Evolutionary conservation across 2,797 vertebrate genomes (phyloP), one percentile per base, ranked within the genome.

Genomic region (Amblyopsis hoosieri): DNA sequence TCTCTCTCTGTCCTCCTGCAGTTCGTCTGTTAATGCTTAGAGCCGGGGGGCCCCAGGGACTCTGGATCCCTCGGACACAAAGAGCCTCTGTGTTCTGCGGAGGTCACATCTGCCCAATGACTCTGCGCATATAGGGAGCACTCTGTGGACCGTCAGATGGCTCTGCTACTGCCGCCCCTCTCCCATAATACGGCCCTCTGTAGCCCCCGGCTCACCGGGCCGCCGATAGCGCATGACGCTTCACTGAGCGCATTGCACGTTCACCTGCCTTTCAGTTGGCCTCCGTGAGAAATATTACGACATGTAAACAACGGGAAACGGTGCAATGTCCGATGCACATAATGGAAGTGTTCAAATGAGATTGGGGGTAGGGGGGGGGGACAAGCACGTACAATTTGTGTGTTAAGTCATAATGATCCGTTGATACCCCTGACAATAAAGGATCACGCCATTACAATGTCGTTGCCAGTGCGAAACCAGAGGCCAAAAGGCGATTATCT

Each of bases 61-160:
- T 87, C 87, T 90, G 88, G 92, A 92, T 89, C 88, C 87, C 87
- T 80, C 64, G 76, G 90, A 91, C 90, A 93, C 91, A 93, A 93
- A 92, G 92, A 89, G 89, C 86, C 91, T 92, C 91, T 93, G 90
- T 93, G 83, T 90, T 83, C 85, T 66, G 84, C 74, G 76, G 79
- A 90, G 91, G 92, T 91, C 92, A 92, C 91, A 93, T 92, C 92
- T 93, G 91, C 90, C 89, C 82, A 77, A 75, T 90, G 89, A 89
- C 89, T 90, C 87, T 85, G 85, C 87, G 87, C 87, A 86, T 85
- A 90, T 88, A 89, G 84, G 82, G 72, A 87, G 76, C 84, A 78
- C 84, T 82, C 83, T 87, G 82, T 79, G 78, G 82, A 80, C 78
- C 76, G 84, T 89, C 81, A 84, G 81, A 75, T 71, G 68, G 85